These are phyloP conservation scores for Passer montanus DNA, from an alignment of 2,113 vertebrate genomes.

Conservation along the genomic window DNA sequence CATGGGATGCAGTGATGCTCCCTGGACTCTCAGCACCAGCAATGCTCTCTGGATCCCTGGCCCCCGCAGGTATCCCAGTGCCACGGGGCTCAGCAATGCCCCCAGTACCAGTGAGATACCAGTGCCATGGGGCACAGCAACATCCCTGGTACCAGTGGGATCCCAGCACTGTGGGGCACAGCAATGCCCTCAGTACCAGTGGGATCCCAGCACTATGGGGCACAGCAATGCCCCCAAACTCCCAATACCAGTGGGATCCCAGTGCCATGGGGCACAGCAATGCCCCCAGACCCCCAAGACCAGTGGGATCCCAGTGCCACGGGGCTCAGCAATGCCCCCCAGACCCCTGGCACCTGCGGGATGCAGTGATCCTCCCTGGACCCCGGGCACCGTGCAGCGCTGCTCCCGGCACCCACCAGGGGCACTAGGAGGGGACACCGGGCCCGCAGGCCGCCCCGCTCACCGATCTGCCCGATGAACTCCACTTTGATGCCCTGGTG, in stretches of 20 bases:
- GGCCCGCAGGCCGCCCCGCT: background rate
- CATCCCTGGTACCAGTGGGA: too few relatives aligned
- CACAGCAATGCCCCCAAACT: too few relatives aligned
- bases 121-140: rapidly evolving
- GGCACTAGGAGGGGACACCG: background rate
- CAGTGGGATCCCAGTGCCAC: rapidly evolving
- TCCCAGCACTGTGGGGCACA: rapidly evolving
- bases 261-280: rapidly evolving
- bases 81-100: background rate
- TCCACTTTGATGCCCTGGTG: conserved; percentile 98
- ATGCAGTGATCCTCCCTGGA: background rate
- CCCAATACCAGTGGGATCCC: background rate
- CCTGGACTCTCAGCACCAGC: background rate
- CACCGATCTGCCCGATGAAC: conserved; percentile 97
- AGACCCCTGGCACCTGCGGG: background rate
- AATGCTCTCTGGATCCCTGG: background rate
- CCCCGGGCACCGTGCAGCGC: background rate
- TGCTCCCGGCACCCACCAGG: background rate
- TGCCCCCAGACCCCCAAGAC: too few relatives aligned
- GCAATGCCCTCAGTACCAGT: too few relatives aligned
- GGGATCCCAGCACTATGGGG: rapidly evolving
- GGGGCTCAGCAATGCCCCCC: background rate
- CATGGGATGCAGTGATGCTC: background rate
- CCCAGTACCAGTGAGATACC: too few relatives aligned
- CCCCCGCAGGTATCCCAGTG: background rate